These are phyloP conservation scores for Eledona agricola DNA, from an alignment of 2,888 invertebrate genomes.

Conservation along the genomic window DNA sequence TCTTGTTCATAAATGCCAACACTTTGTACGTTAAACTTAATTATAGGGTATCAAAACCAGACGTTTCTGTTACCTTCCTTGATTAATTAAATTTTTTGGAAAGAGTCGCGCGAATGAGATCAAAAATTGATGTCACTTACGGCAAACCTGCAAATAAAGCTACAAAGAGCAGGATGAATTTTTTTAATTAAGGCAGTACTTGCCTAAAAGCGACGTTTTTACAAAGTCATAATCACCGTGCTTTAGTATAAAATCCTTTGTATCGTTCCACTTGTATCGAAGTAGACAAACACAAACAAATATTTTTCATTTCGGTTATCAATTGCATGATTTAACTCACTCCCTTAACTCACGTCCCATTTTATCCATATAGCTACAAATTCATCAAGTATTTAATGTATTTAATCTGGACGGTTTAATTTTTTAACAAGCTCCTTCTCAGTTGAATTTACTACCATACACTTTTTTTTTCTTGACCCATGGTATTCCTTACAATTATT, in stretches of 20 bases:
- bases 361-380: too few relatives aligned
- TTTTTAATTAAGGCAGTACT: slow-evolving; percentile 18
- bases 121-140: slow-evolving; percentile 13
- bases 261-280: slow-evolving; percentile 11
- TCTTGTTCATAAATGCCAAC: too few relatives aligned
- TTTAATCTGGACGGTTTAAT: too few relatives aligned
- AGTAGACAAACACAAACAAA: slow-evolving; percentile 13
- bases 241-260: slow-evolving; percentile 18
- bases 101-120: too few relatives aligned
- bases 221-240: slow-evolving; percentile 10
- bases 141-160: slow-evolving; percentile 4
- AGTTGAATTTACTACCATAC: too few relatives aligned
- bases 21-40: too few relatives aligned
- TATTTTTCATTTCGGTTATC: slow-evolving; percentile 20
- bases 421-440: too few relatives aligned
- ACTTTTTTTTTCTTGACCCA: too few relatives aligned
- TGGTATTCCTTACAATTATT: too few relatives aligned
- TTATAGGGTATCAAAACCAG: slow-evolving; percentile 2
- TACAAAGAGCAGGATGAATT: slow-evolving; percentile 10
- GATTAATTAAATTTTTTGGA: too few relatives aligned
- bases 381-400: too few relatives aligned
- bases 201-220: slow-evolving; percentile 10
- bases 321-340: slow-evolving; percentile 22
- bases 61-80: slow-evolving; percentile 1
- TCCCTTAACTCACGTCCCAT: too few relatives aligned